Evolutionary conservation across 2,113 vertebrate species (phyloP), one percentile per base, ranked within the genome.

Genomic region (Halichoeres trimaculatus): DNA sequence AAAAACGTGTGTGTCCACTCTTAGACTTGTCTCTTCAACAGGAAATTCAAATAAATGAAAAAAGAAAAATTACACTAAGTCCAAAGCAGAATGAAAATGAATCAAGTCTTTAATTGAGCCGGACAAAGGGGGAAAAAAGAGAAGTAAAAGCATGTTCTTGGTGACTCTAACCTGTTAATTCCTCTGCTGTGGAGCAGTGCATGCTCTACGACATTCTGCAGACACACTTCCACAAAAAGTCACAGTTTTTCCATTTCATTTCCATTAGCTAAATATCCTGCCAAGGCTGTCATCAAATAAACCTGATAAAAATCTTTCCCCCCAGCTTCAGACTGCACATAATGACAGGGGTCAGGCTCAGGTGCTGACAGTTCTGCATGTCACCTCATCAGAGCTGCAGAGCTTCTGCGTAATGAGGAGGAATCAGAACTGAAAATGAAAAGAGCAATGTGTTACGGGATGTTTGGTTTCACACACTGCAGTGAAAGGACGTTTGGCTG

Each of bases 241-340:
- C 65, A 52, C 53, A 9, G 58, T 58, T 75, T 83, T 73, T 66
- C 55, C 52, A 73, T 79, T 69, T 78, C 22, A 69, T 77, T 80
- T 78, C 57, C 38, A 74, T 47, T 73, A 64, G 34, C 57, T 64
- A 40, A 76, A 72, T 34, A 19, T 48, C 62, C 76, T 65, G 74
- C 80, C 77, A 72, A 74, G 70, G n/a, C 73, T 82, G 72, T 83
- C 80, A 74, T 70, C 78, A 57, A 26, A 36, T 30, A 43, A 61
- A 70, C 65, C 53, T 55, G 60, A 83, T 84, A 62, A 52, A n/a
- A 78, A 83, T 85, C 66, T 77, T 59, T 81, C 64, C 45, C 53
- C 75, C 24, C 74, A 45, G 56, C 72, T 82, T 52, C 74, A 73
- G 73, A 83, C 76, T 66, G 56, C 76, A 63, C 60, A 85, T 88